These are phyloP conservation scores for Protonemura montana DNA, from an alignment of 2,888 invertebrate genomes.

Conservation along the genomic window DNA sequence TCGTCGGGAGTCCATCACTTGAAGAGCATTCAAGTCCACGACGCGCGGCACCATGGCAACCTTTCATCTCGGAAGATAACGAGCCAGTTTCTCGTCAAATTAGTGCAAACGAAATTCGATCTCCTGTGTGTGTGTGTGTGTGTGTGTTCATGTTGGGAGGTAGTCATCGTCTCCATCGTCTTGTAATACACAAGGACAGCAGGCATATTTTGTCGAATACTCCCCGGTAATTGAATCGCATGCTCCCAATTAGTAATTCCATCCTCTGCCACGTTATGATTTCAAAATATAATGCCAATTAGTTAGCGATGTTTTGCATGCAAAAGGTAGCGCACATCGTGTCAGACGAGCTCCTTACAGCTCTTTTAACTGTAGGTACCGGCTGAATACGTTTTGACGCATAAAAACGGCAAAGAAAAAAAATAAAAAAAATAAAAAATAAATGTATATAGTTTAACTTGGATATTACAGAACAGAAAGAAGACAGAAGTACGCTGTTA, in stretches of 20 bases:
- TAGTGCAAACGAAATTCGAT: background rate
- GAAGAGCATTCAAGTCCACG: background rate
- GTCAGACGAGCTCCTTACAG: background rate
- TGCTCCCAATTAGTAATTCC: background rate
- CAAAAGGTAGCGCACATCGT: background rate
- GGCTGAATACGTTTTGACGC: background rate
- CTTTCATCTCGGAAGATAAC: background rate
- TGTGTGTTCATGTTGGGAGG: background rate
- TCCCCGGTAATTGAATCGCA: background rate
- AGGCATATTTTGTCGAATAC: background rate
- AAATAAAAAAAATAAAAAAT: background rate
- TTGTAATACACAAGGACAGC: background rate
- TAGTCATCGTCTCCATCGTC: background rate
- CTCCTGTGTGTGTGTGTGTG: background rate
- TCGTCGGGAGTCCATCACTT: background rate
- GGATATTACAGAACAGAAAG: background rate
- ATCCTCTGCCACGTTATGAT: background rate
- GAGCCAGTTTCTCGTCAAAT: constrained; percentile 7
- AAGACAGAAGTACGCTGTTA: background rate
- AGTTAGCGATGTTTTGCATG: background rate
- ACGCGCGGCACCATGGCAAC: background rate
- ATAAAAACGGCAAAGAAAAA: background rate
- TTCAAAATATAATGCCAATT: background rate
- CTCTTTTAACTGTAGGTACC: background rate
- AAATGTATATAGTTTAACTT: too few species aligned